Evolutionary conservation across 2,113 vertebrate genomes (phyloP), one percentile per base, ranked within the genome.

Genomic region (Melanotaenia duboulayi): DNA sequence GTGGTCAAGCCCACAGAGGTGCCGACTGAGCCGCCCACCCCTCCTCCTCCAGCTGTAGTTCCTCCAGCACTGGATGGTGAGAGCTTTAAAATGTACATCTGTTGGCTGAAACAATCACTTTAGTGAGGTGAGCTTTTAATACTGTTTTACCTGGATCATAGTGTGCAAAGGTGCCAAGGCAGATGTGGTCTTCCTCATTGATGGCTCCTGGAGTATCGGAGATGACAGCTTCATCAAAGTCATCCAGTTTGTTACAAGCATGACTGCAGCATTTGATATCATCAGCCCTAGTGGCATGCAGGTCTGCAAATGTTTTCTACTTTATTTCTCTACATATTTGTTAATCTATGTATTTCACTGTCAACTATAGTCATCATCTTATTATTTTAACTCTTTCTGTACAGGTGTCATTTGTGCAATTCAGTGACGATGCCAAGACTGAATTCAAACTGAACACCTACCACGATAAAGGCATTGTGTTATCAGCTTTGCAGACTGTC

Each of bases 161-260:
- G 97, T 96, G 23, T 99, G 98, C 91, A 97, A 93, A 91, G 98
- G 97, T 49, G 97, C 98, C 76, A 99, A 99, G 87, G 98, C 98
- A 37, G 98, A 99, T 76, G 93, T 99, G 90, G 98, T 99, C 46
- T 99, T 99, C 93, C 91, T 99, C 76, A 97, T 98, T 8, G 98
- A 99, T 71, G 97, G 97, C 52, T 99, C 98, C 24, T 99, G 98
- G 98, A 99, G 97, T 93, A 99, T 99, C 51, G 97, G 98, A 57
- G 98, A 99, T 28, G 97, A 99, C 48, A 99, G 97, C 93, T 99
- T 99, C 90, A 90, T 84, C 82, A 99, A 99, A 94, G 97, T 99
- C 72, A 93, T 98, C 71, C 97, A 98, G 91, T 99, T 99, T 90
- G 96, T 98, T 81, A 97, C 94, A 35, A 96, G 95, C 80, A 98